phyloP scores from a whole-genome alignment of 2,888 invertebrate species.

The Lutraria lutraria region DNA sequence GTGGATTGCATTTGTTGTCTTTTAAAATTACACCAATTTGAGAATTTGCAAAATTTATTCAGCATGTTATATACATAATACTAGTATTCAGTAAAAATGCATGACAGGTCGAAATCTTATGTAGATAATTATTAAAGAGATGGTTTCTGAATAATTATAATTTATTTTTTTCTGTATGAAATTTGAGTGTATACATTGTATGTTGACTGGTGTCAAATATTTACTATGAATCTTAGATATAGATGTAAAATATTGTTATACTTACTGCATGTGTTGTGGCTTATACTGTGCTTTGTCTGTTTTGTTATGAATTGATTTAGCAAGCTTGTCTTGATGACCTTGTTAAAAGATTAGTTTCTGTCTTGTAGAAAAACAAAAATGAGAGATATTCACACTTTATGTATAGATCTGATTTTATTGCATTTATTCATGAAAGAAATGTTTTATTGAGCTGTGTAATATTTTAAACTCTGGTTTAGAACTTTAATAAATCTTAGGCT shows the following conservation, averaged over 20 bases:
- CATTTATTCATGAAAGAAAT: constrained; percentile 2
- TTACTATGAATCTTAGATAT: not conserved
- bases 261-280: not conserved
- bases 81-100: not conserved
- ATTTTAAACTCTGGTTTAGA: not conserved
- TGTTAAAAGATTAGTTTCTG: not conserved
- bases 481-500: no score
- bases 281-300: not conserved
- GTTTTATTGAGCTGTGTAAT: not conserved
- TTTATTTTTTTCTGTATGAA: not conserved
- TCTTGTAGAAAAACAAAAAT: not conserved
- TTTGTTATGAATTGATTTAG: not conserved
- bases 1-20: constrained; percentile 6
- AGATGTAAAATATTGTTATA: constrained; percentile 3
- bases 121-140: not conserved
- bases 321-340: not conserved
- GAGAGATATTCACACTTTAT: not conserved
- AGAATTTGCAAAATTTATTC: not conserved
- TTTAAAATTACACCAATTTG: not conserved
- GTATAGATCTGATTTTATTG: not conserved
- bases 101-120: not conserved
- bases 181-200: not conserved
- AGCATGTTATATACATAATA: not conserved
- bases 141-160: not conserved
- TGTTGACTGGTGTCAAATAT: constrained; percentile 1